Base-by-base conservation (phyloP, 2,797 vertebrate genomes). In the Psittacula derbiana region DNA sequence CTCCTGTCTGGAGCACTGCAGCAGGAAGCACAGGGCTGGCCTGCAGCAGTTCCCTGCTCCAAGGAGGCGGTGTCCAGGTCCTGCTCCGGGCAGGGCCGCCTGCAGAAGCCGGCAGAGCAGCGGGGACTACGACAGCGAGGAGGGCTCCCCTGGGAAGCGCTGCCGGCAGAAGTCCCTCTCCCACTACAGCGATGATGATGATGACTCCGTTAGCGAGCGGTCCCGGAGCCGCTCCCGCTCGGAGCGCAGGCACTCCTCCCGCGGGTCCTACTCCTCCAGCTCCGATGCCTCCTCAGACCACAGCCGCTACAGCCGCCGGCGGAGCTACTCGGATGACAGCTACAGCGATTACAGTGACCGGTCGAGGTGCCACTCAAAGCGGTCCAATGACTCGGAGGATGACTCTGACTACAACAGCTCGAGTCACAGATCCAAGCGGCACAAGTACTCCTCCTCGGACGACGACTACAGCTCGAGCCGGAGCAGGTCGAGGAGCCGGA, bases 321-420 rank as follows among this genome's bases (percentile, higher is more conserved):
- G 97, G 5, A 99, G 99, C 94, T 99, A 98, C 95, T 99, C 99
- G 1, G 99, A 99, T 16, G 99, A 99, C 0, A 99, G 99, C 96
- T 99, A 99, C 92, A 99, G 99, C 14, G 99, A 99, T 91, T 99
- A 99, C 95, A 99, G 99, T 33, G 98, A 98, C 28, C 93, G 98
- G 33, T 94, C 99, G 10, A 89, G 97, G 75, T 96, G 98, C 58
- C 98, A 96, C 46, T 98, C 98, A 12, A 99, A 98, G 95, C 99
- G 98, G 16, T 99, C 99, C 38, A 98, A 98, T 4, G 99, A 97
- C 90, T 98, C 98, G 0, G 97, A 98, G 8, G 98, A 98, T 0
- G 98, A 98, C 80, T 98, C 99, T 0, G 99, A 99, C 94, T 99
- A 99, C 0, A 98, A 98, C 90, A 98, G 99, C 58, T 99, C 99